Evolutionary conservation across 2,888 invertebrate species (phyloP).

Genomic region (Pyrrhosoma nymphula): DNA sequence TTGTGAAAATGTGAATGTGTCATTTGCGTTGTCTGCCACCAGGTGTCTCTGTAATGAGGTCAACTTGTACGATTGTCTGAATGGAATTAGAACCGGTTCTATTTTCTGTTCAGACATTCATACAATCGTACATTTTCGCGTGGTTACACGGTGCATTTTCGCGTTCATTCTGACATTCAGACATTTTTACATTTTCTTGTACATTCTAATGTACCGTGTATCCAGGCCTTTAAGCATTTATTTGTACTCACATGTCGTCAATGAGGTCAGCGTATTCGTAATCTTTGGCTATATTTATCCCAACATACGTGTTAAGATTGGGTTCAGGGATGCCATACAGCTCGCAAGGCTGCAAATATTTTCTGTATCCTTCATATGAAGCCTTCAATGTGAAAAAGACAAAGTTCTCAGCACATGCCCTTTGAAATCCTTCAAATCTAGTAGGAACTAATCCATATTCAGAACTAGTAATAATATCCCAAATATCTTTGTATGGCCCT

Average conservation of each 20-base stretch:
- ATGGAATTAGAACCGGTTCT: no score
- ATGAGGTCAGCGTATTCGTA: not conserved
- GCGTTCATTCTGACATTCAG: no score
- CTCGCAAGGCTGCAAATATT: slow-evolving; percentile 23
- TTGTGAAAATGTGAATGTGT: no score
- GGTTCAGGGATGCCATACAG: slow-evolving; percentile 2
- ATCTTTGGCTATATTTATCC: slow-evolving; percentile 13
- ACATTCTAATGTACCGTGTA: no score
- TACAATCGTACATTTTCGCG: no score
- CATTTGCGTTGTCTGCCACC: no score
- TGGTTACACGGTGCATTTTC: no score
- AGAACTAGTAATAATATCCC: slow-evolving; percentile 4
- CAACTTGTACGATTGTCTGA: no score
- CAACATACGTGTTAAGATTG: slow-evolving; percentile 12
- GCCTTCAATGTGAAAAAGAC: slow-evolving; percentile 36
- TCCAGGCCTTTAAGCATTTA: not conserved
- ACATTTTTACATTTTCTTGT: no score
- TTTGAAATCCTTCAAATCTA: slow-evolving; percentile 10
- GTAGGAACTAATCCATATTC: slow-evolving; percentile 33
- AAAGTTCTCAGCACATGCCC: slow-evolving; percentile 22
- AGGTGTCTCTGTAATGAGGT: no score
- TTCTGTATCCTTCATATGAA: slow-evolving; percentile 56
- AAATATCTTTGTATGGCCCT: slow-evolving; percentile 31
- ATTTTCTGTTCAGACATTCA: no score
- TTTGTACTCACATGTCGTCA: slow-evolving; percentile 33